These are phyloP conservation scores for Ibidorhyncha struthersii DNA, from an alignment of 2,113 vertebrate genomes.

Conservation along the genomic window DNA sequence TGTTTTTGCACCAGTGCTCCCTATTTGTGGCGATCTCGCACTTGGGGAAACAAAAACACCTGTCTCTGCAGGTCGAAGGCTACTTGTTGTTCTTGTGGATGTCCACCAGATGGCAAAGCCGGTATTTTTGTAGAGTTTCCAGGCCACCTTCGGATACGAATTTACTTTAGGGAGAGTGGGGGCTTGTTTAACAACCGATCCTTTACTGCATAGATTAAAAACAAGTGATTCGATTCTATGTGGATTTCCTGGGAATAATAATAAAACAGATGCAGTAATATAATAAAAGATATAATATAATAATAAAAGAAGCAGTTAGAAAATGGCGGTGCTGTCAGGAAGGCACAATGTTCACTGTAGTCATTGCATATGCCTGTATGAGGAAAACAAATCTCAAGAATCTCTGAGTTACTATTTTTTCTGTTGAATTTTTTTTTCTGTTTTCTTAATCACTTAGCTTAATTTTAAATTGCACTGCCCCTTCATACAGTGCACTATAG, in stretches of 20 bases:
- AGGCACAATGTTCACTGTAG: background rate
- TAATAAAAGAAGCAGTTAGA: background rate
- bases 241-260: background rate
- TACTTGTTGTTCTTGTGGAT: background rate
- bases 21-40: background rate
- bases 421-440: background rate
- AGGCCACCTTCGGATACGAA: background rate
- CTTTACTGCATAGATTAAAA: background rate
- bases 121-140: background rate
- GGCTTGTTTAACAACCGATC: background rate
- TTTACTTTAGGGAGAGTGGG: background rate
- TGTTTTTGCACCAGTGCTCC: background rate
- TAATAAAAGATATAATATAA: too few species aligned
- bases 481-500: background rate
- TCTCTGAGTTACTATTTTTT: background rate
- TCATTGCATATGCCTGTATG: rapidly evolving
- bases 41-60: background rate
- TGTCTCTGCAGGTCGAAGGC: background rate
- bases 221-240: background rate
- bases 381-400: background rate
- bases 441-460: background rate
- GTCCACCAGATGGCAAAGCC: slow-evolving; percentile 44
- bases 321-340: background rate
- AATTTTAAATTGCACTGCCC: background rate
- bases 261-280: background rate